Conservation (phyloP, 2,888 invertebrate genomes). For the Scaeva pyrastri region DNA sequence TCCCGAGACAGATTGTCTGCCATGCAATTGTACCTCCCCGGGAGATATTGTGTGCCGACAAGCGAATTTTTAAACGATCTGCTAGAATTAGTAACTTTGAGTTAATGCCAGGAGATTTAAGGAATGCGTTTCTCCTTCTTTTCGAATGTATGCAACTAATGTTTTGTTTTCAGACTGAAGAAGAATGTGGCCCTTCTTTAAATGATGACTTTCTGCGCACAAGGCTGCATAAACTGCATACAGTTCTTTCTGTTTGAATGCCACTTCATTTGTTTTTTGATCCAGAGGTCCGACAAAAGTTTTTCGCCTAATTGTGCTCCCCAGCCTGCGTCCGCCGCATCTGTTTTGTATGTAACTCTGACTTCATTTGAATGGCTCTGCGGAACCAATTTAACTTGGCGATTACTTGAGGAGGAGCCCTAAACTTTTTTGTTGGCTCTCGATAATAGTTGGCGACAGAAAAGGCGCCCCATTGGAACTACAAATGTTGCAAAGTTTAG, state of each 20-base stretch:
- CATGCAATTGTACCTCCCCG: slow-evolving; percentile 54
- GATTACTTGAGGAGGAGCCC: background rate
- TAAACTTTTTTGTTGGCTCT: background rate
- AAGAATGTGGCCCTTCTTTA: slow-evolving; percentile 34
- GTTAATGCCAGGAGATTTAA: slow-evolving; percentile 18
- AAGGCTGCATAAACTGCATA: slow-evolving; percentile 37
- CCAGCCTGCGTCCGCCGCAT: slow-evolving; percentile 43
- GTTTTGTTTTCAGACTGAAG: slow-evolving; percentile 38
- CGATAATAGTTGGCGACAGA: slow-evolving; percentile 11
- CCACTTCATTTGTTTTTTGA: slow-evolving; percentile 29
- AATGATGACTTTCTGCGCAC: background rate
- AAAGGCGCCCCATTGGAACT: slow-evolving; percentile 12
- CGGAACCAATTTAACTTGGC: slow-evolving; percentile 22
- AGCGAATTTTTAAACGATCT: slow-evolving; percentile 41
- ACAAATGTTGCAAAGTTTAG: too few species aligned
- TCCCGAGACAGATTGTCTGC: slow-evolving; percentile 42
- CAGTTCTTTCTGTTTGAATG: slow-evolving; percentile 29
- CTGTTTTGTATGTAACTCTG: slow-evolving; percentile 35
- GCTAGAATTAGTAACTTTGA: slow-evolving; percentile 31
- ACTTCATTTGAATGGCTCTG: slow-evolving; percentile 29
- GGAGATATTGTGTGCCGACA: slow-evolving; percentile 47
- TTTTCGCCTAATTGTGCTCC: slow-evolving; percentile 30
- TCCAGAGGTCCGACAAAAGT: background rate
- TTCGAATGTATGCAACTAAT: slow-evolving; percentile 25
- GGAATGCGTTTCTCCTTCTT: slow-evolving; percentile 22